A percentile compares a stretch with the other conserved stretches of the same genome.
These are phyloP conservation scores for western clawed frog (Xenopus tropicalis) DNA, from an alignment of 2,113 vertebrate genomes.

Conservation along the genomic window DNA sequence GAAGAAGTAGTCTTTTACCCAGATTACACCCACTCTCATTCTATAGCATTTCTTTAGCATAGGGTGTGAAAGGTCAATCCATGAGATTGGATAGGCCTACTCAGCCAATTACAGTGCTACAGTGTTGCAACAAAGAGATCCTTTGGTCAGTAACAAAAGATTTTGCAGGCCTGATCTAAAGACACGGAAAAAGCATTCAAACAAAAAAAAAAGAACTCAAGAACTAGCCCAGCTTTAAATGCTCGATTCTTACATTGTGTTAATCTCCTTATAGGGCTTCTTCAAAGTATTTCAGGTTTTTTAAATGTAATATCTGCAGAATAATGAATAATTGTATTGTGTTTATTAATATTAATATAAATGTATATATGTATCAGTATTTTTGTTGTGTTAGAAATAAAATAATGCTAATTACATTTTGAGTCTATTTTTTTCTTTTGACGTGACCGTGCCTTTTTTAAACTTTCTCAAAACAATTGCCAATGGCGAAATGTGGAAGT, in stretches of 20 bases:
- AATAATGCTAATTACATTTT: too few species aligned
- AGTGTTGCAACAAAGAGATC: constrained; percentile 68
- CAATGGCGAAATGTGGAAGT: too few species aligned
- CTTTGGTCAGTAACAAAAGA: constrained; percentile 72
- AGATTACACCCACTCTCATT: constrained; percentile 79
- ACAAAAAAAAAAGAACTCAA: constrained; percentile 29
- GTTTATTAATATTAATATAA: too few species aligned
- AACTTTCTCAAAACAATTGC: too few species aligned
- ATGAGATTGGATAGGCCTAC: constrained; percentile 83
- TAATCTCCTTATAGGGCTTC: constrained; percentile 1
- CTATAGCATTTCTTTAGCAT: constrained; percentile 81
- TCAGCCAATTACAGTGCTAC: constrained; percentile 82
- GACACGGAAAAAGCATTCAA: constrained; percentile 49
- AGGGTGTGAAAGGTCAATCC: constrained; percentile 84
- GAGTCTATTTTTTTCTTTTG: too few species aligned
- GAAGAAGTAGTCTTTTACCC: constrained; percentile 90
- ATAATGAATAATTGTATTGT: too few species aligned
- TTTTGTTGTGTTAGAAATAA: too few species aligned
- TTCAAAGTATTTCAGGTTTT: too few species aligned
- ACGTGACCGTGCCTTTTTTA: too few species aligned
- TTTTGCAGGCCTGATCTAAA: constrained; percentile 61
- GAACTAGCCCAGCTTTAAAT: constrained; percentile 19
- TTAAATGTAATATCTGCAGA: too few species aligned
- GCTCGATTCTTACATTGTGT: constrained; percentile 13
- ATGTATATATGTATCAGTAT: too few species aligned